These are phyloP conservation scores for Heteractis magnifica DNA, from an alignment of 92 coral and sea anemone species.

Conservation along the genomic window DNA sequence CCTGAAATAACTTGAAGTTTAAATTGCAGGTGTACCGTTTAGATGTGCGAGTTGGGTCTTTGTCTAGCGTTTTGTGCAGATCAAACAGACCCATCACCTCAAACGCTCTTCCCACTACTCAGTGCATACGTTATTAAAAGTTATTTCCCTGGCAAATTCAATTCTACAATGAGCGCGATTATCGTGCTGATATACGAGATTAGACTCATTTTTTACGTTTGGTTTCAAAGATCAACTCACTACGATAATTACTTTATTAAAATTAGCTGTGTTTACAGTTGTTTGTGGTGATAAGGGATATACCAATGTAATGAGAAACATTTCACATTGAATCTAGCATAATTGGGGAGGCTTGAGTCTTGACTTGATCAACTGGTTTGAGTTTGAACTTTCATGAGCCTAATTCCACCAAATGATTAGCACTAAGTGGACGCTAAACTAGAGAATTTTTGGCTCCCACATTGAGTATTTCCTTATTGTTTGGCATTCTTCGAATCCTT, in stretches of 20 bases:
- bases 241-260: conserved; percentile 14
- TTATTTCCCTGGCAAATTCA: neutral
- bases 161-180: neutral
- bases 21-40: conserved; percentile 56
- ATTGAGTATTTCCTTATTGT: neutral
- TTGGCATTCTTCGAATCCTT: neutral
- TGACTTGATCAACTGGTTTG: neutral
- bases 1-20: conserved; percentile 72
- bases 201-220: neutral
- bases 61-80: conserved; percentile 19
- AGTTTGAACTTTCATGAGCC: neutral
- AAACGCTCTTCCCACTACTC: neutral
- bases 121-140: conserved; percentile 1
- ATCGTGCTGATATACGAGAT: neutral
- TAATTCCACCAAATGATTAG: neutral
- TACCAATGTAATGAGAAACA: neutral
- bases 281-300: neutral
- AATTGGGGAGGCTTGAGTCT: neutral
- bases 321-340: neutral
- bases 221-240: neutral
- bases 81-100: conserved; percentile 20
- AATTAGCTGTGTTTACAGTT: neutral
- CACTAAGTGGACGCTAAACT: neutral
- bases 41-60: conserved; percentile 47
- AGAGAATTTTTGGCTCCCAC: neutral